Evolutionary conservation across 2,888 invertebrate genomes (phyloP).

Genomic region (Rotaria macrura): DNA sequence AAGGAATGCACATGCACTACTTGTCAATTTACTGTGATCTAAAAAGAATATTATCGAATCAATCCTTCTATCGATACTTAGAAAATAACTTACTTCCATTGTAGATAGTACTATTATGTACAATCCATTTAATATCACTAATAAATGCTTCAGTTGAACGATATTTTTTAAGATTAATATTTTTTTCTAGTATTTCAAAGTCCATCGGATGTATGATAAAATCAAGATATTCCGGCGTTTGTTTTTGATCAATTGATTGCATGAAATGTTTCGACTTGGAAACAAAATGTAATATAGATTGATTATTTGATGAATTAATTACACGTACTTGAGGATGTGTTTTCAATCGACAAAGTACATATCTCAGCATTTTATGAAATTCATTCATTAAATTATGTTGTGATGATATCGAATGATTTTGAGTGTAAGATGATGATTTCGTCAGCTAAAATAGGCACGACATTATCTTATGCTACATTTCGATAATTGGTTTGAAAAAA

Average conservation of each 20-base stretch:
- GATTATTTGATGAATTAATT: neutral
- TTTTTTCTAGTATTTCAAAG: constrained; percentile 63
- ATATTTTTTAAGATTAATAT: constrained; percentile 65
- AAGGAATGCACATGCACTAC: constrained; percentile 65
- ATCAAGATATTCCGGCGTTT: constrained; percentile 67
- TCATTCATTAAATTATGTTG: constrained; percentile 54
- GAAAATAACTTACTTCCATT: constrained; percentile 64
- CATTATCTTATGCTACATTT: neutral
- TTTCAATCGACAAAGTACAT: constrained; percentile 69
- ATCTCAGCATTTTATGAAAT: constrained; percentile 67
- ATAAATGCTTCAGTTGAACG: constrained; percentile 78
- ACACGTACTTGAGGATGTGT: constrained; percentile 62
- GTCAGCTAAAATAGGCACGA: neutral
- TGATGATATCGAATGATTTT: constrained; percentile 39
- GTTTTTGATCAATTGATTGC: constrained; percentile 61
- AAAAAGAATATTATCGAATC: constrained; percentile 39
- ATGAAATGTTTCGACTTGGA: constrained; percentile 67
- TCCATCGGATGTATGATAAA: constrained; percentile 80
- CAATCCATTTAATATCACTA: constrained; percentile 80
- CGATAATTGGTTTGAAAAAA: neutral
- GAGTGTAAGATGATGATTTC: neutral
- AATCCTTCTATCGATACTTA: neutral
- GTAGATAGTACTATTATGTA: constrained; percentile 80
- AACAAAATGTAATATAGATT: neutral
- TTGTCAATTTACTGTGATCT: constrained; percentile 69